Conservation (phyloP, 2,888 invertebrate genomes). For the Thyatira batis region DNA sequence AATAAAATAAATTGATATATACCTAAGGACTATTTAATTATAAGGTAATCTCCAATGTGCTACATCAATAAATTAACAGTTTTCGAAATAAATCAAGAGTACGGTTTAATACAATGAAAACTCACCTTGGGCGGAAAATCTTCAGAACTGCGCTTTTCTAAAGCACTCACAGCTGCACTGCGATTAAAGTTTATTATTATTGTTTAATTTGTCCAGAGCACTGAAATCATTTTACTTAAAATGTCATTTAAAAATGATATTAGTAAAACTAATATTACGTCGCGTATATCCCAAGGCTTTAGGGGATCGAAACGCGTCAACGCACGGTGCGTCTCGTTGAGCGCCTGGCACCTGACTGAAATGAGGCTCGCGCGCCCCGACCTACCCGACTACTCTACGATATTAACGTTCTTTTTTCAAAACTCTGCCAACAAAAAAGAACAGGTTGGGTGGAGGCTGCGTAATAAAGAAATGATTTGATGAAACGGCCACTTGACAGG, state of each 20-base stretch:
- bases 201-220: conserved; percentile 28
- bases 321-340: conserved; percentile 67
- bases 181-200: conserved; percentile 14
- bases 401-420: conserved; percentile 73
- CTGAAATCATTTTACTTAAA: conserved; percentile 10
- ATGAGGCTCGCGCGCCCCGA: conserved; percentile 76
- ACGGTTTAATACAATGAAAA: conserved; percentile 4
- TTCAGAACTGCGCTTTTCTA: conserved; percentile 43
- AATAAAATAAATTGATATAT: no score
- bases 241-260: conserved; percentile 11
- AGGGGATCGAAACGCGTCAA: conserved; percentile 40
- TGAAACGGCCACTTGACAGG: conserved; percentile 78
- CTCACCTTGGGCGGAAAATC: conserved; percentile 60
- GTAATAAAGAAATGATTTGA: conserved; percentile 80
- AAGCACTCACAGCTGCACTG: conserved; percentile 63
- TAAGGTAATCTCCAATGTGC: no score
- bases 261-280: conserved; percentile 22
- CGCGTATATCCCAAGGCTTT: conserved; percentile 54
- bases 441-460: conserved; percentile 72
- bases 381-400: conserved; percentile 75
- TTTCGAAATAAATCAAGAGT: not conserved
- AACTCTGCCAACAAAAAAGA: conserved; percentile 70
- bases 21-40: no score
- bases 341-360: conserved; percentile 79
- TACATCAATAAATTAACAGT: no score